Conservation (phyloP, 1,140 invertebrate species). For the Anoplophora glabripennis region DNA sequence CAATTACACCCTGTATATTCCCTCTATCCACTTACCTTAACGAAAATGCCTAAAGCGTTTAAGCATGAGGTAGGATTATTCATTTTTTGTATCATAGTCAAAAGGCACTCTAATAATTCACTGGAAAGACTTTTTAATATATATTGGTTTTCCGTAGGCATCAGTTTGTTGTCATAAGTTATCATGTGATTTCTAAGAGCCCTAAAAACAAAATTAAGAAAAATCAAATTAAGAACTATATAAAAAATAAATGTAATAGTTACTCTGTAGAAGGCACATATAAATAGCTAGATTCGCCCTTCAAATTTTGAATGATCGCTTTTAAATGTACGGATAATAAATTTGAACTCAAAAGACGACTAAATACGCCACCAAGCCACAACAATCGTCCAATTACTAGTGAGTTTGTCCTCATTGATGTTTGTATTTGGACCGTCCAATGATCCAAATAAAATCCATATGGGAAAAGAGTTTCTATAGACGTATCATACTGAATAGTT, state of each 20-base stretch:
- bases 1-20: no score
- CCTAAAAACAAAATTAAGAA: constrained; percentile 5
- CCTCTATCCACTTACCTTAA: no score
- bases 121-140: neutral
- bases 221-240: no score
- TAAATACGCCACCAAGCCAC: constrained; percentile 19
- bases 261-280: constrained; percentile 7
- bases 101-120: constrained; percentile 2
- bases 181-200: constrained; percentile 12
- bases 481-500: neutral
- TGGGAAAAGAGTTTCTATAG: constrained; percentile 18
- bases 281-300: constrained; percentile 7
- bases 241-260: constrained; percentile 1
- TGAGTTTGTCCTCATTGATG: neutral
- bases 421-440: constrained; percentile 12
- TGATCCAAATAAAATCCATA: constrained; percentile 6
- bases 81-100: constrained; percentile 1
- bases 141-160: constrained; percentile 7
- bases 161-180: neutral
- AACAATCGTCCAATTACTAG: constrained; percentile 18
- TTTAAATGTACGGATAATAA: constrained; percentile 14
- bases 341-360: neutral
- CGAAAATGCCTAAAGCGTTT: constrained; percentile 12
- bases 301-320: constrained; percentile 7
- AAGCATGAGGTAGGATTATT: constrained; percentile 8